Conservation (phyloP, 23 tunicate species). For the Phallusia fumigata region DNA sequence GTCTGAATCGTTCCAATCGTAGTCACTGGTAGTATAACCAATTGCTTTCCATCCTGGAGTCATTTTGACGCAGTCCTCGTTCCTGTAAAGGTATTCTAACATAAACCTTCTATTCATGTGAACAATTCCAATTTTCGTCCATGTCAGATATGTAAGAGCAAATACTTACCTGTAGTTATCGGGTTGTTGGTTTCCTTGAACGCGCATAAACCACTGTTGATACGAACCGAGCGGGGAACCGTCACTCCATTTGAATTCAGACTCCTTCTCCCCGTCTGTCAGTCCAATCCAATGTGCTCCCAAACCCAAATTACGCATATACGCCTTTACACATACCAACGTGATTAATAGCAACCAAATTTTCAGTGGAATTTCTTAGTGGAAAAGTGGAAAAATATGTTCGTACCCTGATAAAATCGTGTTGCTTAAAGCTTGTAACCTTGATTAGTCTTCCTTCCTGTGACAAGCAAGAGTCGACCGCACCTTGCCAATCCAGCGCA, state of each 20-base stretch:
- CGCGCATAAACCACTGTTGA: slow-evolving; percentile 17
- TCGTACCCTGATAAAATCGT: slow-evolving; percentile 23
- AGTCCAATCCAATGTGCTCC: slow-evolving; percentile 34
- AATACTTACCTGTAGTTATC: slow-evolving; percentile 33
- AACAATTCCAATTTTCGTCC: neutral
- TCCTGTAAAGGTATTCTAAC: neutral
- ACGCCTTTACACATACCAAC: neutral
- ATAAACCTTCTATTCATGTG: neutral
- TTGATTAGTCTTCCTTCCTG: slow-evolving; percentile 17
- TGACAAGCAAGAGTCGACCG: slow-evolving; percentile 10
- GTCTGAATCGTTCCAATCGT: slow-evolving; percentile 43
- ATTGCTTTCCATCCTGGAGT: slow-evolving; percentile 30
- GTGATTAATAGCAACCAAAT: too few species aligned
- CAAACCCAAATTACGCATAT: neutral
- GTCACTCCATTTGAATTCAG: slow-evolving; percentile 25
- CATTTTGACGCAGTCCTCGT: slow-evolving; percentile 40
- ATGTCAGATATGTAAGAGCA: neutral
- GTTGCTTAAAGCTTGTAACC: slow-evolving; percentile 12
- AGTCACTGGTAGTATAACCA: neutral
- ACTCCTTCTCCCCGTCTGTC: neutral
- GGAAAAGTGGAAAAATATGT: too few species aligned
- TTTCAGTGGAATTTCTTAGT: too few species aligned
- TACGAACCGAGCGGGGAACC: slow-evolving; percentile 17
- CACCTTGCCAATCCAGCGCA: slow-evolving; percentile 23
- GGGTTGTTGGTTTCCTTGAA: slow-evolving; percentile 26